Conservation (phyloP, 2,888 invertebrate genomes). For the Spatulosminthurus flaviceps region DNA sequence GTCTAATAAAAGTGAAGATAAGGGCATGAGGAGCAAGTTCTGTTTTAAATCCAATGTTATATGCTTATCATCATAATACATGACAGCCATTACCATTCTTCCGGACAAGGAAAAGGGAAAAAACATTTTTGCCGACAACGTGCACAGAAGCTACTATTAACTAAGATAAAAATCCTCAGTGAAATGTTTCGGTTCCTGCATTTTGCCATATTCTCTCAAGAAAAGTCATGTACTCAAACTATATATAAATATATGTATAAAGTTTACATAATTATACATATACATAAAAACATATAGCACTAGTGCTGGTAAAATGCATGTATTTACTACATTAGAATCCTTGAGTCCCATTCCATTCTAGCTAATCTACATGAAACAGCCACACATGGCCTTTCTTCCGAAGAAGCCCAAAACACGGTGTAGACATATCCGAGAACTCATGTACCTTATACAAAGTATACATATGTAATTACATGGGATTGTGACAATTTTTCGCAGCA, state of each 20-base stretch:
- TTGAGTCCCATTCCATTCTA: too few relatives aligned
- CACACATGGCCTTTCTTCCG: too few relatives aligned
- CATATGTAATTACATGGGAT: not conserved
- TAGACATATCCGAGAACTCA: too few relatives aligned
- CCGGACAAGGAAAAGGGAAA: not conserved
- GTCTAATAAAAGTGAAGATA: not conserved
- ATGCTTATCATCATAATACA: conserved; percentile 18
- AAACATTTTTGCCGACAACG: conserved; percentile 21
- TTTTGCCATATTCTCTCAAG: conserved; percentile 2
- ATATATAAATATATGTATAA: too few relatives aligned
- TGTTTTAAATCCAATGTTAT: conserved; percentile 5
- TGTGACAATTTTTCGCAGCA: conserved; percentile 34
- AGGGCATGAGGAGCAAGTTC: not conserved
- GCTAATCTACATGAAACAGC: too few relatives aligned
- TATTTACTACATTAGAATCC: too few relatives aligned
- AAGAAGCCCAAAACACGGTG: too few relatives aligned
- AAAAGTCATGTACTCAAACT: conserved; percentile 10
- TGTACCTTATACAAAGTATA: too few relatives aligned
- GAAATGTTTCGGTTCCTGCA: conserved; percentile 19
- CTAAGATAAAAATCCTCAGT: not conserved
- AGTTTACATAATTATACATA: too few relatives aligned
- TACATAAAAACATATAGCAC: too few relatives aligned
- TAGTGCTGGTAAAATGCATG: too few relatives aligned
- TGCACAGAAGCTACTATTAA: not conserved
- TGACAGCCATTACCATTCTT: conserved; percentile 24